Evolutionary conservation across 1,140 invertebrate genomes (phyloP).

Genomic region (Pseudomyrmex concolor): DNA sequence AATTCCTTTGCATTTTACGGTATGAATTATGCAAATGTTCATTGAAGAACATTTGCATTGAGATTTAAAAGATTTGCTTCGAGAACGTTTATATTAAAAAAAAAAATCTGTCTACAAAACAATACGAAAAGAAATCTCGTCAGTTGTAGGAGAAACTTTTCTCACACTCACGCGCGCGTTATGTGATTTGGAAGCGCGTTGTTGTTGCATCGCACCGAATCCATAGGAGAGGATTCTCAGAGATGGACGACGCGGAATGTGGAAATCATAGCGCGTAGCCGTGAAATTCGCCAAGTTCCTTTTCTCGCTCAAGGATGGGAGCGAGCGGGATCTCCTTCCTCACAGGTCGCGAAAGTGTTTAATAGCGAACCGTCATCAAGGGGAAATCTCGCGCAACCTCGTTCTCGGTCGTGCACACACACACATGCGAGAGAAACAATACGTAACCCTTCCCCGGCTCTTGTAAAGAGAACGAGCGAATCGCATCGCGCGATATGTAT

Average conservation of each 20-base stretch:
- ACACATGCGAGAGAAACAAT: slow-evolving; percentile 24
- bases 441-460: not conserved
- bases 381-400: not conserved
- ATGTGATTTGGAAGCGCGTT: not conserved
- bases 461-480: too few relatives aligned
- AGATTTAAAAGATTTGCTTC: not conserved
- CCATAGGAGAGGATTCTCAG: not conserved
- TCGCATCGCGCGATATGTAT: slow-evolving; percentile 7
- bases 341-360: slow-evolving; percentile 8
- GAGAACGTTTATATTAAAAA: not conserved
- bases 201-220: not conserved
- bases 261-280: not conserved
- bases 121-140: too few relatives aligned
- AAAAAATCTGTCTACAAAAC: too few relatives aligned
- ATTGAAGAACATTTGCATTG: not conserved
- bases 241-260: not conserved
- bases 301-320: slow-evolving; percentile 23
- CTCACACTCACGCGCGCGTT: not conserved
- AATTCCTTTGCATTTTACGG: not conserved
- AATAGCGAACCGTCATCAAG: not conserved
- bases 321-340: not conserved
- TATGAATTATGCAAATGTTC: slow-evolving; percentile 22
- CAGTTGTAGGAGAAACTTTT: too few relatives aligned
- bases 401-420: not conserved
- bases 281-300: slow-evolving; percentile 23